Base-by-base conservation (phyloP, 2,797 vertebrate genomes). In the Malacoctenus gilli region DNA sequence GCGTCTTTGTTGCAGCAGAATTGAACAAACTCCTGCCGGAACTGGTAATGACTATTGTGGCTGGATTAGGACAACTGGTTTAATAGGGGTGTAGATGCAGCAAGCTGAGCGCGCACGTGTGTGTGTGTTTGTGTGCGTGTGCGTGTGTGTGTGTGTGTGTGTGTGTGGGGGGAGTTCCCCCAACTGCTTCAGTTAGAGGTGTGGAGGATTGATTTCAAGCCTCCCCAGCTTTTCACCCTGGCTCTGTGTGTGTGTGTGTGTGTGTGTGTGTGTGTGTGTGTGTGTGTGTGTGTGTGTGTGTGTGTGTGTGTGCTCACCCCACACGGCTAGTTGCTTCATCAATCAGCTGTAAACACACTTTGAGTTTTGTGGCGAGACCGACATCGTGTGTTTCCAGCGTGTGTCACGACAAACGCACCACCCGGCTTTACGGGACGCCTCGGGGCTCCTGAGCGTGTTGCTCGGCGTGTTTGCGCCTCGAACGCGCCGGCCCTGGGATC, bases 171-270 rank as follows among this genome's bases (percentile, higher is more conserved):
- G 47, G 50, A 68, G 59, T 79, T 56, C 28, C 55, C n/a, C 56
- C 38, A 3, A 22, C 51, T 51, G 55, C 57, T 62, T 54, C 49
- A 59, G 53, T 77, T 56, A 42, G 72, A 74, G 54, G 44, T 79
- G 76, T 69, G 44, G 35, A 76, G 16, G 65, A 80, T 76, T 62
- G 59, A 74, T 68, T 73, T 77, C 58, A 62, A 59, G 63, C 68
- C 34, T 40, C 41, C 18, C 50, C 63, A 63, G 44, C 58, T 56
- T 75, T 62, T 54, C 65, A 46, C 54, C 56, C 0, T 48, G 57
- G 57, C 46, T 20, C 43, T 35, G 30, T 32, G 30, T 10, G 30
- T 32, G 11, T 4, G 5, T 32, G 3, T 5, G 30, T 32, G 30
- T 32, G 30, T 32, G 30, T 32, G 30, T 32, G 30, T 32, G 30